These are phyloP conservation scores for Hippocampus abdominalis DNA, from an alignment of 2,113 vertebrate species.

Conservation along the genomic window DNA sequence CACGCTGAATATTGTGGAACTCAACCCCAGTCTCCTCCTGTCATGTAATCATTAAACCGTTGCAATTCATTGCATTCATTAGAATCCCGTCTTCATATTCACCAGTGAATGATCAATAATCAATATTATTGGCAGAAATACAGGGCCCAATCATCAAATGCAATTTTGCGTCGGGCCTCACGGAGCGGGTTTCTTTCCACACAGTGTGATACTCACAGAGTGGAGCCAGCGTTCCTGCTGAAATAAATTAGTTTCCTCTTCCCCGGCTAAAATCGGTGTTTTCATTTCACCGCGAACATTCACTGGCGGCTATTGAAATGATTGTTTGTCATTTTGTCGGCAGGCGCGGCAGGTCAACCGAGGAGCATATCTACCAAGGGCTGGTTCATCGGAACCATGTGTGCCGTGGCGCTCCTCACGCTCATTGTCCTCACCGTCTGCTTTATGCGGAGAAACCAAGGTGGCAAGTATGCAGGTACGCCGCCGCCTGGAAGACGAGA, in stretches of 20 bases:
- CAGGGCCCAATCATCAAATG: neutral
- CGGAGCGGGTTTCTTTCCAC: neutral
- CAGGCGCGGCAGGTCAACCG: constrained; percentile 70
- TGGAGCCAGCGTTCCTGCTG: constrained; percentile 2
- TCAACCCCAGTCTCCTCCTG: no score
- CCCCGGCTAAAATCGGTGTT: constrained; percentile 23
- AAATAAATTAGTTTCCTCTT: constrained; percentile 22
- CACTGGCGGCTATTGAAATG: neutral
- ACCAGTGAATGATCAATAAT: no score
- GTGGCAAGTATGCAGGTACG: constrained; percentile 96
- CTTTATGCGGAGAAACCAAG: constrained; percentile 87
- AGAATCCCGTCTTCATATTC: no score
- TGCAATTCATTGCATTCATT: no score
- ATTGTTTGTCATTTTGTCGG: neutral
- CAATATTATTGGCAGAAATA: neutral
- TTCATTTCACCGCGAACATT: constrained; percentile 16
- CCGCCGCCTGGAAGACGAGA: constrained; percentile 45
- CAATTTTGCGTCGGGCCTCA: neutral
- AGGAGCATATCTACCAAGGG: constrained; percentile 76
- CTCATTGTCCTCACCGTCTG: constrained; percentile 81
- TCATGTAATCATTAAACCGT: no score
- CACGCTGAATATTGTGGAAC: neutral
- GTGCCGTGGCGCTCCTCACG: constrained; percentile 83
- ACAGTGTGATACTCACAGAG: neutral
- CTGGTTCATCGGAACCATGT: constrained; percentile 94